These are phyloP conservation scores for Sphaeridia pumilis DNA, from an alignment of 2,888 invertebrate genomes.

Conservation along the genomic window DNA sequence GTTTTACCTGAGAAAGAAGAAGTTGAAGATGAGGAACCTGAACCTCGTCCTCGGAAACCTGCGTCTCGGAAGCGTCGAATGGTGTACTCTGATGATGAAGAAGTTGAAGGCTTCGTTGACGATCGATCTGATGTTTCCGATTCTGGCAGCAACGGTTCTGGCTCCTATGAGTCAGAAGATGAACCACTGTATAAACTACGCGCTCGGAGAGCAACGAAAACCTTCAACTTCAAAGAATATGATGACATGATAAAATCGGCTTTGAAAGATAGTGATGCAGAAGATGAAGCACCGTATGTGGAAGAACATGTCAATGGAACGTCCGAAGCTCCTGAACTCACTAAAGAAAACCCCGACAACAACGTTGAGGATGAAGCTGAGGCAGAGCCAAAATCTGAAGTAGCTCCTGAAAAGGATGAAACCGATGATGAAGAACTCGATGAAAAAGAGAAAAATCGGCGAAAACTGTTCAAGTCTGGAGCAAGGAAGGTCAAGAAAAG, in stretches of 20 bases:
- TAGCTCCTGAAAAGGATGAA: constrained; percentile 9
- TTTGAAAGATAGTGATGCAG: constrained; percentile 49
- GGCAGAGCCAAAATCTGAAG: neutral
- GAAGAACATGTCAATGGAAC: constrained; percentile 36
- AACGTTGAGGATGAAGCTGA: neutral
- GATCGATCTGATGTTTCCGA: constrained; percentile 25
- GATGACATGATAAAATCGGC: constrained; percentile 92
- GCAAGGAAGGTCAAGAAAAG: constrained; percentile 43
- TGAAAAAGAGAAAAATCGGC: constrained; percentile 29
- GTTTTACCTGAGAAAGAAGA: constrained; percentile 46
- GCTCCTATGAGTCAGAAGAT: constrained; percentile 30
- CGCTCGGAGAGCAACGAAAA: constrained; percentile 61
- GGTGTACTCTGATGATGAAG: constrained; percentile 36
- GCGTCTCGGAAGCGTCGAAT: constrained; percentile 38
- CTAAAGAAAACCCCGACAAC: neutral
- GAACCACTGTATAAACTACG: constrained; percentile 75
- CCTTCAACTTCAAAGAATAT: constrained; percentile 79
- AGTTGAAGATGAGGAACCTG: constrained; percentile 30
- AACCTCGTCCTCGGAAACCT: constrained; percentile 27
- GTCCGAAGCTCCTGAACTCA: constrained; percentile 29
- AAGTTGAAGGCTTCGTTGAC: constrained; percentile 30
- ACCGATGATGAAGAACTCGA: constrained; percentile 29
- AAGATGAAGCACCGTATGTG: constrained; percentile 36
- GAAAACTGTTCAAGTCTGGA: constrained; percentile 16
- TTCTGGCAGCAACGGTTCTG: constrained; percentile 20